Percentiles rank a stretch among this genome's conserved stretches.
phyloP scores from a whole-genome alignment of 1,140 invertebrate genomes.

The Pseudomyrmex cubaensis region DNA sequence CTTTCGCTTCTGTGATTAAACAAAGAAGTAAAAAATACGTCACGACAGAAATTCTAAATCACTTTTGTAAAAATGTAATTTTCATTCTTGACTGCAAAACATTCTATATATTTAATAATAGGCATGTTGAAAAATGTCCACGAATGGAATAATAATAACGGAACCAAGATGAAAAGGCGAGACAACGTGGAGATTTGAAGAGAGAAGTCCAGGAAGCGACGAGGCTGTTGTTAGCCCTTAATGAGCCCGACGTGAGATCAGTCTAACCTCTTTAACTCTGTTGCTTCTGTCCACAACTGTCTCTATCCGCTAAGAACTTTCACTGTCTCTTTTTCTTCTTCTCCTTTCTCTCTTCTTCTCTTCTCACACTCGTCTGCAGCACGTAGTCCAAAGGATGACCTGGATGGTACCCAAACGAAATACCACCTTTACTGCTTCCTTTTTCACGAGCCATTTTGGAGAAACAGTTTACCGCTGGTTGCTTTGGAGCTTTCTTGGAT shows the following conservation, averaged over 20 bases:
- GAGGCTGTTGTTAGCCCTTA: conserved; percentile 80
- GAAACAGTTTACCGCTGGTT: conserved; percentile 64
- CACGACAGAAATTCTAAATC: background rate
- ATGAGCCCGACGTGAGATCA: conserved; percentile 78
- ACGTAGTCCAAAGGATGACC: conserved; percentile 80
- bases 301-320: conserved; percentile 69
- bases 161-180: conserved; percentile 75
- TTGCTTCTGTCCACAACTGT: conserved; percentile 75
- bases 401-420: conserved; percentile 81
- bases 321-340: conserved; percentile 60
- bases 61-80: background rate
- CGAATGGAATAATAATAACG: conserved; percentile 64
- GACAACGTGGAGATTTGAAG: conserved; percentile 77
- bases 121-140: conserved; percentile 31
- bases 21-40: background rate
- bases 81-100: conserved; percentile 21
- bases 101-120: conserved; percentile 52
- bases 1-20: background rate
- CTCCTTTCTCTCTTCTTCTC: conserved; percentile 47
- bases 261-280: conserved; percentile 75
- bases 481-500: conserved; percentile 62
- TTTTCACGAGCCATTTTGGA: conserved; percentile 73
- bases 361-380: conserved; percentile 43
- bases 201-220: conserved; percentile 78
- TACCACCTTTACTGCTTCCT: conserved; percentile 72